Conservation (phyloP, 92 coral and sea anemone species). For the Bergia puertoricense region DNA sequence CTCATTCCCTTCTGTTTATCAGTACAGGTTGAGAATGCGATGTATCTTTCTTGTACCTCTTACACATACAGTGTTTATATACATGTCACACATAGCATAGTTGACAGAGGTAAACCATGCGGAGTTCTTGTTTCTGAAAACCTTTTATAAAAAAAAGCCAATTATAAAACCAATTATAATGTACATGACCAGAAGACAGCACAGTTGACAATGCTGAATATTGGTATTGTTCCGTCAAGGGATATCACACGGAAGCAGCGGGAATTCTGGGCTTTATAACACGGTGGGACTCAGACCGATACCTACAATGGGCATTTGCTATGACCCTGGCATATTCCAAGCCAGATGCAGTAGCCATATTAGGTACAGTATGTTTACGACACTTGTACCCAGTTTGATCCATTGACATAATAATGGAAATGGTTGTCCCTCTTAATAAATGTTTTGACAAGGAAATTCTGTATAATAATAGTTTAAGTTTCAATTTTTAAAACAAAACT, state of each 20-base stretch:
- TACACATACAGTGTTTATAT: too few relatives aligned
- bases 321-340: conserved; percentile 50
- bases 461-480: not conserved
- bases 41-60: too few relatives aligned
- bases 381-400: too few relatives aligned
- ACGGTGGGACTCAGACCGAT: conserved; percentile 82
- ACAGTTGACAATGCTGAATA: not conserved
- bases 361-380: conserved; percentile 55
- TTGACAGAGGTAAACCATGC: too few relatives aligned
- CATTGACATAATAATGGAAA: too few relatives aligned
- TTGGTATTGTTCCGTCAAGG: conserved; percentile 46
- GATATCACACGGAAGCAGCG: conserved; percentile 64
- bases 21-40: too few relatives aligned
- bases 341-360: conserved; percentile 78
- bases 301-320: conserved; percentile 66
- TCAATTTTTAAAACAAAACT: too few relatives aligned
- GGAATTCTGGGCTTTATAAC: conserved; percentile 71
- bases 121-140: too few relatives aligned
- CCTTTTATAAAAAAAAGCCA: too few relatives aligned
- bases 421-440: not conserved
- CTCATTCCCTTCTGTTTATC: too few relatives aligned
- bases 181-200: not conserved
- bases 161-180: too few relatives aligned
- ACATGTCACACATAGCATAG: too few relatives aligned
- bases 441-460: not conserved